Conservation (phyloP, 1,140 invertebrate genomes). For the Drosophila melanogaster region Release_6_plus_ISO1_MT NT_033777.3:29008001-29008500, state of each 20-base stretch:
- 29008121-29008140: background rate
- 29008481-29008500: conserved; percentile 41
- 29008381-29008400: conserved; percentile 20
- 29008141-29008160: background rate
- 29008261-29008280: background rate
- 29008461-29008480: conserved; percentile 36
- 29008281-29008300: conserved; percentile 34
- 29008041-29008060: conserved; percentile 7
- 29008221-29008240: conserved; percentile 14
- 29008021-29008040: conserved; percentile 9
- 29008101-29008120: background rate
- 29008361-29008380: conserved; percentile 38
- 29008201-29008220: background rate
- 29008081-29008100: background rate
- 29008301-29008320: conserved; percentile 19
- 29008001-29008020: background rate
- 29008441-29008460: conserved; percentile 24
- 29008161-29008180: background rate
- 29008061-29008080: conserved; percentile 18
- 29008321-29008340: conserved; percentile 38
- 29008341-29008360: conserved; percentile 38
- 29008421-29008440: conserved; percentile 5
- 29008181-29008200: background rate
- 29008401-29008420: conserved; percentile 8
- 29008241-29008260: conserved; percentile 3